Conservation (phyloP, 2,797 vertebrate species). For the Muraenolepis orangiensis region DNA sequence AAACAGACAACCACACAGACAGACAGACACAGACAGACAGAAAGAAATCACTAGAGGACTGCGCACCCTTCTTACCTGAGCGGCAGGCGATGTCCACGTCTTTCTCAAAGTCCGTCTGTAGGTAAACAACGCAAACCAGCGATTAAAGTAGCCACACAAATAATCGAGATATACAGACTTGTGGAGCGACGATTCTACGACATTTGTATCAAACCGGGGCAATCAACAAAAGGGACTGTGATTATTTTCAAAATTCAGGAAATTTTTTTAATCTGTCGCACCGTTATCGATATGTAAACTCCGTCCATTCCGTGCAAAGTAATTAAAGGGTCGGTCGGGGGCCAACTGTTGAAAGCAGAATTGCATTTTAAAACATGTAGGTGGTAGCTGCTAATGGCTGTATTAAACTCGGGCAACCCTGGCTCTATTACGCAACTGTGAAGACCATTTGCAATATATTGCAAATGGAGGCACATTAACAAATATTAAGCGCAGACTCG, state of each 20-base stretch:
- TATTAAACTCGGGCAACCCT: slow-evolving; percentile 42
- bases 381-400: slow-evolving; percentile 42
- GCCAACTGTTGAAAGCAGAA: not conserved
- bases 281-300: not conserved
- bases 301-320: not conserved
- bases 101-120: slow-evolving; percentile 99
- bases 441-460: slow-evolving; percentile 46
- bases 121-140: slow-evolving; percentile 36
- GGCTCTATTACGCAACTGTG: slow-evolving; percentile 47
- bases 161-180: not conserved
- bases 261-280: not conserved
- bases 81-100: slow-evolving; percentile 99
- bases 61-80: slow-evolving; percentile 96
- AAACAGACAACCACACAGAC: too few species aligned
- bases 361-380: not conserved
- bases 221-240: not conserved
- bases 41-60: too few species aligned
- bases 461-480: slow-evolving; percentile 49
- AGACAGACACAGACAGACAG: too few species aligned
- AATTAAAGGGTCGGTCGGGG: not conserved
- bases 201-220: not conserved
- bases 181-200: not conserved
- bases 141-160: slow-evolving; percentile 15
- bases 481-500: slow-evolving; percentile 60
- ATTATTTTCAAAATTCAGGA: not conserved